Evolutionary conservation across 2,888 invertebrate species (phyloP), one percentile per base, ranked within the genome.

Genomic region (Metopia argyrocephala): DNA sequence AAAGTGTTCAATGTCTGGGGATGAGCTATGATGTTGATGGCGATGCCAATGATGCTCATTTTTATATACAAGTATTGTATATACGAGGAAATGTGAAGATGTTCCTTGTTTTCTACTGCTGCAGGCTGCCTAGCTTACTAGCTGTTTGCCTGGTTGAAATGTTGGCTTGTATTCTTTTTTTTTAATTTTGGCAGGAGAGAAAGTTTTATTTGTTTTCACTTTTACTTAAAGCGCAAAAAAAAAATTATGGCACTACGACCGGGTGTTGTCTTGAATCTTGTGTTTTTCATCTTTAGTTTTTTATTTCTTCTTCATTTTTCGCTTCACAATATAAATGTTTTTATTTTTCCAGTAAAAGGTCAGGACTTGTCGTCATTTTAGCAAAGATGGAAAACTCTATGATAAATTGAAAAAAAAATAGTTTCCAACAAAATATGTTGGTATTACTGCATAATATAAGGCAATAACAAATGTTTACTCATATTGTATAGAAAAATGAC

Each of bases 61-160:
- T 79, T 62, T 66, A 57, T 69, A n/a, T n/a, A n/a, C n/a, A n/a
- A n/a, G 48, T 64, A 74, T 78, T 69, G 21, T 45, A 79, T 70
- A 82, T 15, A 38, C 9, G 38, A n/a, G 82, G 78, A 83, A 82
- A 71, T 79, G 66, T 79, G 76, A 82, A 84, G 84, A 84, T 84
- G 84, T 78, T 84, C 84, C 84, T 83, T 83, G 81, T 68, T 83
- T 71, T 12, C 3, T 64, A 38, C 28, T 46, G 59, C 20, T 27
- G 57, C 50, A 50, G 65, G 12, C 52, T 52, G 68, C 9, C 59
- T 52, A 28, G 27, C 31, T 57, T 20, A 15, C 3, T 59, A 59
- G 9, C n/a, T 70, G 56, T 3, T 6, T 70, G 68, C 27, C 7
- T 12, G 12, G 38, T 38, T n/a, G n/a, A n/a, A n/a, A n/a, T n/a